Evolutionary conservation across 2,113 vertebrate genomes (phyloP).

Genomic region (Delphinus delphis): DNA sequence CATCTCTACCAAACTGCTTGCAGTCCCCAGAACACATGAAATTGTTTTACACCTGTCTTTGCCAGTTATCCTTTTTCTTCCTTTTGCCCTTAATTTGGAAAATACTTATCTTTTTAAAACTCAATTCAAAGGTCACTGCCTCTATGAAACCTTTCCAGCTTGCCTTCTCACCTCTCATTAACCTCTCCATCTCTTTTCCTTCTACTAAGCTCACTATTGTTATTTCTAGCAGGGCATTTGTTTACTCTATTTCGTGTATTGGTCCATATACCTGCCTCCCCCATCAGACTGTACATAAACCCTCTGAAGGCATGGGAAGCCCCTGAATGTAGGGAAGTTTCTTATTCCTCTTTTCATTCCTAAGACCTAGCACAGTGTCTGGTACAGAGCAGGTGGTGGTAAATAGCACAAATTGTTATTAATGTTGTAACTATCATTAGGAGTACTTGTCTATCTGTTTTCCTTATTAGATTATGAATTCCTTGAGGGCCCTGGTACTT

Average conservation of each 20-base stretch:
- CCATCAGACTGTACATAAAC: background rate
- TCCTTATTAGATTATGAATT: background rate
- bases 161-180: background rate
- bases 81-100: conserved; percentile 2
- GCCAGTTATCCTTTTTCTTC: background rate
- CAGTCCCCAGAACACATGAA: background rate
- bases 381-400: background rate
- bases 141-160: conserved; percentile 9
- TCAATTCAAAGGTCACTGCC: background rate
- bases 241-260: background rate
- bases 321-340: background rate
- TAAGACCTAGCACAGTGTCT: background rate
- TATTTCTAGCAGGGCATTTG: background rate
- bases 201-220: background rate
- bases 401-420: conserved; percentile 23
- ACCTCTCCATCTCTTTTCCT: background rate
- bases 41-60: background rate
- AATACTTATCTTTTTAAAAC: background rate
- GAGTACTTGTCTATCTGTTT: background rate
- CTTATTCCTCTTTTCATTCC: background rate
- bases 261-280: background rate
- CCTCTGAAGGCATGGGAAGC: background rate
- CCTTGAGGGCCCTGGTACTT: background rate
- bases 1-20: background rate
- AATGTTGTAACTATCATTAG: background rate